A percentile compares a stretch with the other conserved stretches of the same genome.
Conservation (phyloP, 2,113 vertebrate species). For the Taurulus bubalis region DNA sequence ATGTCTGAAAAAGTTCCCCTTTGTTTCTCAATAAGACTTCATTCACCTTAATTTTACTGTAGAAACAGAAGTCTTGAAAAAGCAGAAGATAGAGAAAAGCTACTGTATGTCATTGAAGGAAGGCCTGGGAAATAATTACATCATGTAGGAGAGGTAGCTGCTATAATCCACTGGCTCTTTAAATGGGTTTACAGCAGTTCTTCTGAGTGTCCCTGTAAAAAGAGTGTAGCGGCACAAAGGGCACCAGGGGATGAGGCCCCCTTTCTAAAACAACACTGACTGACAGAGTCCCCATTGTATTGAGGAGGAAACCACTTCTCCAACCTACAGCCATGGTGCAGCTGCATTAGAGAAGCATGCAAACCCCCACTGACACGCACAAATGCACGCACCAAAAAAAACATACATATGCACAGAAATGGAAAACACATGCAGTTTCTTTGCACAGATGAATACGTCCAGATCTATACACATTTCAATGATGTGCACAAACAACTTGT, state of each 20-base stretch:
- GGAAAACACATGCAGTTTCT: slow-evolving; percentile 28
- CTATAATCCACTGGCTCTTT: slow-evolving; percentile 24
- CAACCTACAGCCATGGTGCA: slow-evolving; percentile 62
- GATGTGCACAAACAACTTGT: not conserved
- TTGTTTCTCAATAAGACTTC: slow-evolving; percentile 13
- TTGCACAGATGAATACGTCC: slow-evolving; percentile 12
- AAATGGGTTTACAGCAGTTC: slow-evolving; percentile 45
- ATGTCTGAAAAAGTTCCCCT: slow-evolving; percentile 20
- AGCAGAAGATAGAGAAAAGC: not conserved
- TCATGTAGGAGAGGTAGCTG: not conserved
- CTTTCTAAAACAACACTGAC: slow-evolving; percentile 82
- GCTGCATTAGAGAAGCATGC: slow-evolving; percentile 62
- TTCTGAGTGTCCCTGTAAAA: slow-evolving; percentile 42
- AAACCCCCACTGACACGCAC: slow-evolving; percentile 48
- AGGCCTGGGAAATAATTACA: slow-evolving; percentile 21
- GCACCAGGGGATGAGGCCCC: slow-evolving; percentile 76
- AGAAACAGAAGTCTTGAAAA: slow-evolving; percentile 4
- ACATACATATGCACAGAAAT: slow-evolving; percentile 33
- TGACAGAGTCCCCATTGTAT: slow-evolving; percentile 80
- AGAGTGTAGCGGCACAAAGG: slow-evolving; percentile 68
- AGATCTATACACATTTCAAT: not conserved
- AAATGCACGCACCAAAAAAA: slow-evolving; percentile 24
- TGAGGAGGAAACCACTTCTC: slow-evolving; percentile 77
- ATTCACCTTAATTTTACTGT: not conserved
- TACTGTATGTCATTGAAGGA: not conserved